Conservation (phyloP, 2,888 invertebrate species). For the Pteria penguin region DNA sequence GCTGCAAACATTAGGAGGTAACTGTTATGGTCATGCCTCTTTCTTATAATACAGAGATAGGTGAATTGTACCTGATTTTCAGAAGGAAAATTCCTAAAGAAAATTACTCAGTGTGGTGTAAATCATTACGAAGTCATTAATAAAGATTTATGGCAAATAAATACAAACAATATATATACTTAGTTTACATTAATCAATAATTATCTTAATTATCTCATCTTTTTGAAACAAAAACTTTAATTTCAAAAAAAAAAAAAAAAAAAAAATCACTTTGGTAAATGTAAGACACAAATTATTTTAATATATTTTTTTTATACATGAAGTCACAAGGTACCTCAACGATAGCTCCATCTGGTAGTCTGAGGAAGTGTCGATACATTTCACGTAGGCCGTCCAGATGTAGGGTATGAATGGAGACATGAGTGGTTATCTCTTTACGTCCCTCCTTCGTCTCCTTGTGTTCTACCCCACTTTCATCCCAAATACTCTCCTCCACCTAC, state of each 20-base stretch:
- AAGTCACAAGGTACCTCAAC: conserved; percentile 69
- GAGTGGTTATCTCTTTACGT: conserved; percentile 75
- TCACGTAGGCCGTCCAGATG: conserved; percentile 78
- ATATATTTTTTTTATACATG: no score
- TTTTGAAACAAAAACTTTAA: background rate
- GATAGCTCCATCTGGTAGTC: conserved; percentile 78
- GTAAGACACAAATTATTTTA: no score
- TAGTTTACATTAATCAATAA: background rate
- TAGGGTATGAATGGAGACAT: conserved; percentile 77
- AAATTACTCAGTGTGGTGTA: no score
- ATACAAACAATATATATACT: background rate
- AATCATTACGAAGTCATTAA: background rate
- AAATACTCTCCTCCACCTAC: conserved; percentile 74
- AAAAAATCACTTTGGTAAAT: background rate
- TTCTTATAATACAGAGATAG: no score
- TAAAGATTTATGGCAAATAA: background rate
- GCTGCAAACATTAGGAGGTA: no score
- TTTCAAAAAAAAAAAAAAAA: background rate
- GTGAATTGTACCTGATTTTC: no score
- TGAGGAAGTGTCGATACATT: conserved; percentile 76
- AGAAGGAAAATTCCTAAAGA: no score
- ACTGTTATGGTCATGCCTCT: no score
- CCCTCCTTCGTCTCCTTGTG: conserved; percentile 48
- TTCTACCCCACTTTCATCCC: conserved; percentile 70
- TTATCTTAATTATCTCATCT: background rate